Conservation (phyloP, 2,888 invertebrate species). For the Galeruca laticollis region DNA sequence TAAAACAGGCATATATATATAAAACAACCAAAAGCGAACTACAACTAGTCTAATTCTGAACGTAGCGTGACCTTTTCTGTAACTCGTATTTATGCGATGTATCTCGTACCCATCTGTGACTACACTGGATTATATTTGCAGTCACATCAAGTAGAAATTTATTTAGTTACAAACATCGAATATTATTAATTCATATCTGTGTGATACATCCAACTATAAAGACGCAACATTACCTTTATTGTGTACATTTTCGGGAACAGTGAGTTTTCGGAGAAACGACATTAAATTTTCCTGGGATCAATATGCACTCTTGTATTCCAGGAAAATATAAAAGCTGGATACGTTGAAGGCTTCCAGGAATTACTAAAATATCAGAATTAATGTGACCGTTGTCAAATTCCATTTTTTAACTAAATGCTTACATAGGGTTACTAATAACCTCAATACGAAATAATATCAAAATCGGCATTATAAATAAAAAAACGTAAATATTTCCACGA, state of each 20-base stretch:
- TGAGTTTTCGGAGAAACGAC: background rate
- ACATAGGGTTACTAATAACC: no score
- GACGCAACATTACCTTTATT: background rate
- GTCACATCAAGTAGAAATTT: background rate
- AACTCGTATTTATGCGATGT: background rate
- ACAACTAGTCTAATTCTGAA: conserved; percentile 1
- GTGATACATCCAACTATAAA: background rate
- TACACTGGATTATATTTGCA: background rate
- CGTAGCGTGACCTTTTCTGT: background rate
- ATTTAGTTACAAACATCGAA: background rate
- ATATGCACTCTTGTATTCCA: background rate
- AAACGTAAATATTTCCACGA: no score
- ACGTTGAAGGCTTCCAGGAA: background rate
- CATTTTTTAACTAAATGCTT: no score
- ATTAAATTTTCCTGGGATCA: conserved; percentile 1
- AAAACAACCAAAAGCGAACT: no score
- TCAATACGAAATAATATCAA: no score
- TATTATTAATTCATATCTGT: background rate
- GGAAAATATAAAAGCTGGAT: conserved; percentile 1
- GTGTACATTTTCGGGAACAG: background rate
- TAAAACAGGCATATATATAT: no score
- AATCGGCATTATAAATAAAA: no score
- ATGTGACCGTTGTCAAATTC: no score
- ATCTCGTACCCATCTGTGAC: background rate
- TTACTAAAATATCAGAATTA: background rate